Conservation (phyloP, 2,797 vertebrate genomes). For the Chiloscyllium punctatum region DNA sequence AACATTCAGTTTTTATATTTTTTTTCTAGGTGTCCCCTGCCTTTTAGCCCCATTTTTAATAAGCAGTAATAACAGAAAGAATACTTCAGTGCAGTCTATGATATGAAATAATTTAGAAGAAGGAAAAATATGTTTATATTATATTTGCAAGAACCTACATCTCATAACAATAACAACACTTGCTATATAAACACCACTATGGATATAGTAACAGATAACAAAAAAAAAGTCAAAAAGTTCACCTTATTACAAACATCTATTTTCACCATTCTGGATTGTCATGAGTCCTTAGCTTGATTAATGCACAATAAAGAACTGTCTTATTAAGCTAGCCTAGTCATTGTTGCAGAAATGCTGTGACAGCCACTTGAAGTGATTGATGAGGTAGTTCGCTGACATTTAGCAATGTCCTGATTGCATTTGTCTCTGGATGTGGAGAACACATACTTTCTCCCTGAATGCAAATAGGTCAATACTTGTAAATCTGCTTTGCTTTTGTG, state of each 20-base stretch:
- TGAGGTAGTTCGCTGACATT: conserved; percentile 30
- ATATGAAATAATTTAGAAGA: neutral
- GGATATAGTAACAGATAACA: neutral
- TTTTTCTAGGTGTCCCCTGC: neutral
- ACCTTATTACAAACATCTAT: neutral
- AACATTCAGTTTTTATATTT: neutral
- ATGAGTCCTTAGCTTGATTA: conserved; percentile 23
- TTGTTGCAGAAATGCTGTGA: neutral
- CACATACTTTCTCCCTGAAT: conserved; percentile 30
- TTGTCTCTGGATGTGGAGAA: conserved; percentile 22
- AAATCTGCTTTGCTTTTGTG: conserved; percentile 30
- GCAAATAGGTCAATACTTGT: conserved; percentile 36
- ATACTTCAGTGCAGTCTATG: neutral
- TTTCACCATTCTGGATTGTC: conserved; percentile 21
- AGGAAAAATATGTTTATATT: neutral
- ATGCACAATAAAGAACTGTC: neutral
- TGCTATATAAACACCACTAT: neutral
- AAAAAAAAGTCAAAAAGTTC: neutral
- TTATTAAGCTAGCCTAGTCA: conserved; percentile 31
- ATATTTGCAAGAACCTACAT: neutral
- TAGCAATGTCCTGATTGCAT: conserved; percentile 28
- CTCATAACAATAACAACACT: neutral
- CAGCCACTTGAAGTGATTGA: conserved; percentile 14
- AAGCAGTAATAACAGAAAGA: neutral
- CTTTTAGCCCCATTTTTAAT: neutral